Conservation (phyloP, 2,797 vertebrate genomes). For the Tiaroga cobitis region DNA sequence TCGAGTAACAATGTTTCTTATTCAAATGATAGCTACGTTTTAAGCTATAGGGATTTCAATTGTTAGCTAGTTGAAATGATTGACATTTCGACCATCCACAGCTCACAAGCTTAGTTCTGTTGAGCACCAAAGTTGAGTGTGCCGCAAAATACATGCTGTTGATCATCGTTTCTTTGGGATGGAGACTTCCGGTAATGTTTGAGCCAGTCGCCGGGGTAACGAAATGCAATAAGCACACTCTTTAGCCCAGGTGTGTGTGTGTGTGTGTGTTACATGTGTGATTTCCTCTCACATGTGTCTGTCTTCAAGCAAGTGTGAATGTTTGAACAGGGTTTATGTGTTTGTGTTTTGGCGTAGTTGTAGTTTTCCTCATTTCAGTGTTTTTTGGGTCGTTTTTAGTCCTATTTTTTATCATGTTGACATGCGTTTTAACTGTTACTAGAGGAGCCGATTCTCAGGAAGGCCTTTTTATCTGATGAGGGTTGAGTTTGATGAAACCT, state of each 20-base stretch:
- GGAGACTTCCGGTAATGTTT: slow-evolving; percentile 26
- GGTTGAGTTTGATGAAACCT: slow-evolving; percentile 7
- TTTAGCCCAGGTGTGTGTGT: slow-evolving; percentile 35
- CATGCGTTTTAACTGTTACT: not conserved
- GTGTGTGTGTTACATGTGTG: slow-evolving; percentile 13
- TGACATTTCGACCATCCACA: not conserved
- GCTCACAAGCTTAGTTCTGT: not conserved
- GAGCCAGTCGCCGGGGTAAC: slow-evolving; percentile 46
- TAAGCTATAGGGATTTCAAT: not conserved
- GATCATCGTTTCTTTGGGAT: slow-evolving; percentile 5
- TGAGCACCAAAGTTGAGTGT: not conserved
- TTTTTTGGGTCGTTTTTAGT: not conserved
- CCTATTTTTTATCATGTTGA: not conserved
- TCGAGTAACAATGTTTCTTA: not conserved
- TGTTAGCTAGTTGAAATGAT: not conserved
- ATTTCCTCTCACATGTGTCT: slow-evolving; percentile 4
- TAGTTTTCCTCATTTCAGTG: slow-evolving; percentile 1
- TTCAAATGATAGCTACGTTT: not conserved
- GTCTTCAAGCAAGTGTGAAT: slow-evolving; percentile 23
- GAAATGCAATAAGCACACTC: slow-evolving; percentile 49
- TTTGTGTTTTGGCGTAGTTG: slow-evolving; percentile 23
- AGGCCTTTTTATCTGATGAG: not conserved
- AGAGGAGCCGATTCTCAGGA: not conserved
- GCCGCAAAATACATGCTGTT: not conserved
- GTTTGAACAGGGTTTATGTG: slow-evolving; percentile 44